phyloP scores from a whole-genome alignment of 2,113 vertebrate species.

The Psammodynastes pulverulentus region DNA sequence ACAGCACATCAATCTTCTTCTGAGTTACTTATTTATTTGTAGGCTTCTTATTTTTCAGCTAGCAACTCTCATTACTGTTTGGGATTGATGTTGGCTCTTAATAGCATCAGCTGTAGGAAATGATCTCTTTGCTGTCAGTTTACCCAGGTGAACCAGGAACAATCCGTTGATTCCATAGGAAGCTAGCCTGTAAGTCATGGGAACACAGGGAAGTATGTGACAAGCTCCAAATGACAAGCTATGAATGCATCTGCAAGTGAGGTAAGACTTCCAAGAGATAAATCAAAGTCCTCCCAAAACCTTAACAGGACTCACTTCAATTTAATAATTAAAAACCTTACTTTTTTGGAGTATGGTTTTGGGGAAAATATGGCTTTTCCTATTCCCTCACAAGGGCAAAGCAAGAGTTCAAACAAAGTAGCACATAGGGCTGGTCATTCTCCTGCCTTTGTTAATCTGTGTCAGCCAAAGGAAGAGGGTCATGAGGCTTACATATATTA shows the following conservation, averaged over 20 bases:
- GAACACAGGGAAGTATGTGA: not conserved
- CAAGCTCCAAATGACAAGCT: not conserved
- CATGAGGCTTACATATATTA: not conserved
- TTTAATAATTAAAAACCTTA: not conserved
- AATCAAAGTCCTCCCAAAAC: not conserved
- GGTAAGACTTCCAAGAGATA: not conserved
- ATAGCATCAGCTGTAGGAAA: not conserved
- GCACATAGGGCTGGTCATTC: not conserved
- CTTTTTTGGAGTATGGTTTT: not conserved
- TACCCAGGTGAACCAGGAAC: not conserved
- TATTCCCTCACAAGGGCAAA: not conserved
- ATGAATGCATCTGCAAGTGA: not conserved
- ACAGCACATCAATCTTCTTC: not conserved
- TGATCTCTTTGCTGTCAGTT: not conserved
- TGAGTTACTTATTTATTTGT: not conserved
- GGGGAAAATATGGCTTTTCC: not conserved
- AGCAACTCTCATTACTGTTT: not conserved
- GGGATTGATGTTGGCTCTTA: not conserved
- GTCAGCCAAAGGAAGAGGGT: not conserved
- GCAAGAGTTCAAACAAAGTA: not conserved
- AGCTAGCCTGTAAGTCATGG: not conserved
- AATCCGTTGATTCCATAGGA: not conserved
- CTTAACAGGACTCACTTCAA: not conserved
- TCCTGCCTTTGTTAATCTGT: not conserved
- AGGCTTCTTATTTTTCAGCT: not conserved